Evolutionary conservation across 1,140 invertebrate genomes (phyloP).

Genomic region (Manduca sexta): DNA sequence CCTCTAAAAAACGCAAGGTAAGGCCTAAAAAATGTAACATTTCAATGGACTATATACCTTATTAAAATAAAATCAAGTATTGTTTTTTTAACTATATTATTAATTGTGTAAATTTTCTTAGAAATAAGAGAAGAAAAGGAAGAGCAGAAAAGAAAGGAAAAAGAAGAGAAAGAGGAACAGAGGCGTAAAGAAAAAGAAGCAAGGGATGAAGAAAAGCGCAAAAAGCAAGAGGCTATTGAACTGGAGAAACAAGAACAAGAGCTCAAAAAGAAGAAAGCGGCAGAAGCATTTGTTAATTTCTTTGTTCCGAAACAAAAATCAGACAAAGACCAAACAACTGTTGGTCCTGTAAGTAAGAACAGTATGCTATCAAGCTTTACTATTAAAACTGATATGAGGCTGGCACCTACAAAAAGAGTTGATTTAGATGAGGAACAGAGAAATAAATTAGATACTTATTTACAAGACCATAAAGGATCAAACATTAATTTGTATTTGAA

Average conservation of each 20-base stretch:
- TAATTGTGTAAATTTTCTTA: conserved; percentile 15
- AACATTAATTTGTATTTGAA: conserved; percentile 74
- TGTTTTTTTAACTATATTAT: too few relatives aligned
- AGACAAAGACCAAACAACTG: conserved; percentile 50
- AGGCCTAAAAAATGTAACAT: too few relatives aligned
- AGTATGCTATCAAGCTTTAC: conserved; percentile 64
- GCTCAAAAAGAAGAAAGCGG: conserved; percentile 81
- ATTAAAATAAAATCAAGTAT: too few relatives aligned
- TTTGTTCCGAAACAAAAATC: conserved; percentile 81
- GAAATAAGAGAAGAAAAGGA: conserved; percentile 60
- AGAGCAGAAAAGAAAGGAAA: conserved; percentile 71
- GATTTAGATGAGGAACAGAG: conserved; percentile 70
- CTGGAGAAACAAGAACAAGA: conserved; percentile 78
- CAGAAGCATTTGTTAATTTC: conserved; percentile 85
- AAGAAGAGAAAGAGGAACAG: conserved; percentile 74
- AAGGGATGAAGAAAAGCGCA: conserved; percentile 76
- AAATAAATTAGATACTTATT: conserved; percentile 66
- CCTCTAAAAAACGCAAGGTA: too few relatives aligned
- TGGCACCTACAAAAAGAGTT: conserved; percentile 80
- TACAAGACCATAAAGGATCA: conserved; percentile 53
- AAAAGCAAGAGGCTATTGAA: conserved; percentile 78
- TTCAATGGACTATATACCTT: too few relatives aligned
- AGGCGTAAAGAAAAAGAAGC: conserved; percentile 75
- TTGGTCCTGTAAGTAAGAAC: conserved; percentile 41
- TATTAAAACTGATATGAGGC: conserved; percentile 90